Base-by-base conservation (phyloP, 2,888 invertebrate genomes). In the Hypomecis punctinalis region DNA sequence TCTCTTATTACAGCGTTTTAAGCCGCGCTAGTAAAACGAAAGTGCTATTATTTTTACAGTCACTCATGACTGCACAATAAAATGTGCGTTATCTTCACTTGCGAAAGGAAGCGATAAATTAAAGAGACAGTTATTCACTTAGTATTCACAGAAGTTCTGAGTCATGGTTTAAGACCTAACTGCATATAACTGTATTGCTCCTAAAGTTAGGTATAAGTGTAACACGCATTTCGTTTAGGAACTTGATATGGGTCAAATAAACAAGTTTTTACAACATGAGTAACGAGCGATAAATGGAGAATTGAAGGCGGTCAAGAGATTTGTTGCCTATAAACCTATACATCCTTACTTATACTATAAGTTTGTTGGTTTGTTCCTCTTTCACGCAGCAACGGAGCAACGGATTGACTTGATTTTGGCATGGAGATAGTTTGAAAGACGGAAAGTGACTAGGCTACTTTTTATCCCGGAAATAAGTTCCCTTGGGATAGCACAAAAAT, bases 181-280 rank as follows among this genome's bases (percentile, higher is more conserved):
- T 23, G 55, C 36, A 47, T 55, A 53, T n/a, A n/a, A 42, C 40
- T 33, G 46, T 52, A 23, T 11, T 45, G 8, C 9, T 53, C 23
- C 23, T 36, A 5, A 37, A 23, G 45, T 51, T 37, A 37, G 7
- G 49, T 37, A 13, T 39, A 8, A 23, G 3, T 23, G 61, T 45
- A n/a, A 51, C 54, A 64, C 55, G 37, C 49, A 47, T 67, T 70
- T 23, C 23, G 23, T 23, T 65, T 63, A 63, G 68, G 63, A 65
- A 65, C 61, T 57, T 65, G 59, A 70, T 68, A 67, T 70, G 65
- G 68, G 70, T 68, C 67, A 70, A 67, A 65, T 36, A 61, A 61
- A 59, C 57, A 49, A 58, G 54, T 63, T 62, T 55, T 45, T 46
- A n/a, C 40, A 43, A 45, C 37, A 48, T 56, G 56, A 56, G 51